Evolutionary conservation across 2,113 vertebrate genomes (phyloP).

Genomic region (Grallaria varia): DNA sequence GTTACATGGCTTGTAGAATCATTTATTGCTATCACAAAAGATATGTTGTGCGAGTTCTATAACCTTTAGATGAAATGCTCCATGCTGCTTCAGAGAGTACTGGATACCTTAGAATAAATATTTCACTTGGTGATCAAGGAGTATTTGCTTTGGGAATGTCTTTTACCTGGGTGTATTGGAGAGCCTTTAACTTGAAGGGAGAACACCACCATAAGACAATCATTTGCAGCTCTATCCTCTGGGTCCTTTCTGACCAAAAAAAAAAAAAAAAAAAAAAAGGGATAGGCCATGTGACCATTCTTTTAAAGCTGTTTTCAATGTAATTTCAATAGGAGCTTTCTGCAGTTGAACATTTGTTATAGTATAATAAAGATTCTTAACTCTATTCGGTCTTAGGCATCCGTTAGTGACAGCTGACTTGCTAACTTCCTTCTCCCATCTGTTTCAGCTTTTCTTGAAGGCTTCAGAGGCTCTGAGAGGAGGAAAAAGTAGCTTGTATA

Average conservation of each 20-base stretch:
- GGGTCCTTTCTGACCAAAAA: neutral
- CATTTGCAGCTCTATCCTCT: neutral
- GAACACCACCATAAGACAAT: too few relatives aligned
- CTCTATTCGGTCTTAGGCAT: neutral
- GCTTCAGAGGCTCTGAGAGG: neutral
- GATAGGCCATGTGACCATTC: accelerated
- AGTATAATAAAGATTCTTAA: neutral
- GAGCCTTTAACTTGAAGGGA: neutral
- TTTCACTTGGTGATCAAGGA: neutral
- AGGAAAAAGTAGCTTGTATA: neutral
- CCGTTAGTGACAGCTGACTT: neutral
- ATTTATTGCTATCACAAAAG: neutral
- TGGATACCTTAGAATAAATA: neutral
- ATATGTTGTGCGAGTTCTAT: neutral
- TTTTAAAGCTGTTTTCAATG: neutral
- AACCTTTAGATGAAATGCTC: neutral
- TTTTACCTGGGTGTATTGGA: neutral
- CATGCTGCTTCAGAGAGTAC: neutral
- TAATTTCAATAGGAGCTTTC: neutral
- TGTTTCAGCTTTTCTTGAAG: neutral
- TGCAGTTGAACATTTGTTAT: neutral
- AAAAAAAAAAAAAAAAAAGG: neutral
- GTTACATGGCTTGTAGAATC: neutral
- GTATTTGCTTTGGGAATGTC: neutral
- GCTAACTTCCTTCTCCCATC: neutral